phyloP scores from a whole-genome alignment of 2,797 vertebrate species.

The Alauda arvensis region DNA sequence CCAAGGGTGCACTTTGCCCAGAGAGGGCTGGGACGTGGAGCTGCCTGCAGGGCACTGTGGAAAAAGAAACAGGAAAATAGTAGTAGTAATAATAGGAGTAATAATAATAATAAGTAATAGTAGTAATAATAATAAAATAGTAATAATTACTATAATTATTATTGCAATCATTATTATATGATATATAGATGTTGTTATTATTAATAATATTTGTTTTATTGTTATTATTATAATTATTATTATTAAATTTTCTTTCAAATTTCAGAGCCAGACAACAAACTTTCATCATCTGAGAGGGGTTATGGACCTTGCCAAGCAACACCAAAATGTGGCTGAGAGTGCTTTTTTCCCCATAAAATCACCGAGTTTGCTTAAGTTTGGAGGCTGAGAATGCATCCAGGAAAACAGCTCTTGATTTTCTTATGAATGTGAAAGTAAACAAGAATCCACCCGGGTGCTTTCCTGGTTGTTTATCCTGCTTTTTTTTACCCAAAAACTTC shows the following conservation, averaged over 20 bases:
- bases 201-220: not conserved
- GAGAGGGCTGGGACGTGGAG: not conserved
- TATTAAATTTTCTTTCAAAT: not conserved
- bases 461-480: not conserved
- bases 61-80: not conserved
- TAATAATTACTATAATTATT: too few relatives aligned
- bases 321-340: accelerated
- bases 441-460: not conserved
- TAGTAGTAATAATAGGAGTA: not conserved
- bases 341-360: not conserved
- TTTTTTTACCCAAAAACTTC: not conserved
- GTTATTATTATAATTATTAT: too few relatives aligned
- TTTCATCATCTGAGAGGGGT: not conserved
- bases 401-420: not conserved
- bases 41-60: not conserved
- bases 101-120: not conserved
- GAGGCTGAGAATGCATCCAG: not conserved
- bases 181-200: not conserved
- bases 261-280: not conserved
- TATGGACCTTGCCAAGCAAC: not conserved
- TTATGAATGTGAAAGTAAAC: not conserved
- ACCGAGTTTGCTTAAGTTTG: not conserved
- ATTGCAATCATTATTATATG: too few relatives aligned
- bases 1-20: not conserved
- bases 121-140: too few relatives aligned